Evolutionary conservation across 2,888 invertebrate species (phyloP), one percentile per base, ranked within the genome.

Genomic region (Pollenia angustigena): DNA sequence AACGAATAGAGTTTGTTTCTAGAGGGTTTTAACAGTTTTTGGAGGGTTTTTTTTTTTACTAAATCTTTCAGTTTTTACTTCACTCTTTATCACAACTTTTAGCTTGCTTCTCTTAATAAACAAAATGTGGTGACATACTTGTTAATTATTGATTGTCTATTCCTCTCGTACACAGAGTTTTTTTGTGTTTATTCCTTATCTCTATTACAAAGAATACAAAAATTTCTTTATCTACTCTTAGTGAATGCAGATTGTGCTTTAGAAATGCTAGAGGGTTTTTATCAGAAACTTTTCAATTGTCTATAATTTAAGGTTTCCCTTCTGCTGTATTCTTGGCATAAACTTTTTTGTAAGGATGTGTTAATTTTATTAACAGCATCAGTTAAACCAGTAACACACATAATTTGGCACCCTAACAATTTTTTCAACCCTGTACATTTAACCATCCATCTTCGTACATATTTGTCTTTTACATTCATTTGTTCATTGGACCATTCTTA

Each of bases 301-400:
- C 48, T 32, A n/a, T 44, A 68, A n/a, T 44, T 40, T 46, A 16
- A 54, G 60, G 16, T 62, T 56, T 16, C 8, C 44, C 11, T 32
- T 66, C 52, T 79, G n/a, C 23, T 32, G 6, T 48, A 44, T 72
- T 48, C 40, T 80, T 56, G 46, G 8, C 32, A 23, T 62, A 32
- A n/a, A 12, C 42, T 11, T 60, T 68, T 44, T 69, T 18, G 48
- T 4, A 11, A 18, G 54, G 1, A 52, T 85, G 78, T 69, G 62
- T 79, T 79, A 82, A 79, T 82, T 76, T 72, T 71, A 76, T 81
- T 44, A 23, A 64, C 18, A 81, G 32, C 40, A 50, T 16, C 12
- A 48, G 46, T 32, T 7, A 68, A 12, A 40, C 16, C 46, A 58
- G 42, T 50, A 50, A 52, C n/a, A 42, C 23, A 40, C 11, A 4